These are phyloP conservation scores for Percopsis transmontana DNA, from an alignment of 2,113 vertebrate genomes.

Conservation along the genomic window DNA sequence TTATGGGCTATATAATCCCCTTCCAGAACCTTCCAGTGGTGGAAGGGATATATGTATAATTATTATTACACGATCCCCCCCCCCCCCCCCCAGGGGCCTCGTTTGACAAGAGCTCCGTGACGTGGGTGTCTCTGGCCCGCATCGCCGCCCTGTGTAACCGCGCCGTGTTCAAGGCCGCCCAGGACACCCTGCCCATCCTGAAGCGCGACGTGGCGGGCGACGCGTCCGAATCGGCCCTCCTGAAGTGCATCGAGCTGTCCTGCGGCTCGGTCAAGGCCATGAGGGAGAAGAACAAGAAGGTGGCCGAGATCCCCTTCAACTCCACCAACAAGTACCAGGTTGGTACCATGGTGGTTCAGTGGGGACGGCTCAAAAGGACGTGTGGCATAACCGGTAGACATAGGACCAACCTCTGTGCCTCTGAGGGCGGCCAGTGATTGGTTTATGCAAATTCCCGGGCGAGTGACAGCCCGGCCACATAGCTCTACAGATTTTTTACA, in stretches of 20 bases:
- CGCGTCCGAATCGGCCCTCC: slow-evolving; percentile 88
- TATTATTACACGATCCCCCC: neutral
- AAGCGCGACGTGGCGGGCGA: slow-evolving; percentile 87
- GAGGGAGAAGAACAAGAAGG: slow-evolving; percentile 90
- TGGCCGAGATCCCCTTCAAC: slow-evolving; percentile 92
- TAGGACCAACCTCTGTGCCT: too few relatives aligned
- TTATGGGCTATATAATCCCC: too few relatives aligned
- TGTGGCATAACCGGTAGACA: too few relatives aligned
- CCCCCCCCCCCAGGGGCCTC: slow-evolving; percentile 77
- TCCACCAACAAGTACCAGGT: slow-evolving; percentile 84
- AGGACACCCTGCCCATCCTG: slow-evolving; percentile 87
- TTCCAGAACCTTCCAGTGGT: too few relatives aligned
- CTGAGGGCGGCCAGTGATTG: too few relatives aligned
- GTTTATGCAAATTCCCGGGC: too few relatives aligned
- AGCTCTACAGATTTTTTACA: too few relatives aligned
- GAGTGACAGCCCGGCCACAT: too few relatives aligned
- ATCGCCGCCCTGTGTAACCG: slow-evolving; percentile 88
- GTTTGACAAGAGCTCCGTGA: slow-evolving; percentile 89
- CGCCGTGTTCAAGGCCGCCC: slow-evolving; percentile 87
- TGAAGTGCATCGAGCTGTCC: slow-evolving; percentile 90
- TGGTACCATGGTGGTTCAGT: too few relatives aligned
- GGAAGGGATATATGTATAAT: too few relatives aligned
- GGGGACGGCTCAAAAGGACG: too few relatives aligned
- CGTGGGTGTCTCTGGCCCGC: slow-evolving; percentile 87
- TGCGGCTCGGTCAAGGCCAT: slow-evolving; percentile 85